Evolutionary conservation across 2,797 vertebrate species (phyloP).

Genomic region (Tamandua tetradactyla): DNA sequence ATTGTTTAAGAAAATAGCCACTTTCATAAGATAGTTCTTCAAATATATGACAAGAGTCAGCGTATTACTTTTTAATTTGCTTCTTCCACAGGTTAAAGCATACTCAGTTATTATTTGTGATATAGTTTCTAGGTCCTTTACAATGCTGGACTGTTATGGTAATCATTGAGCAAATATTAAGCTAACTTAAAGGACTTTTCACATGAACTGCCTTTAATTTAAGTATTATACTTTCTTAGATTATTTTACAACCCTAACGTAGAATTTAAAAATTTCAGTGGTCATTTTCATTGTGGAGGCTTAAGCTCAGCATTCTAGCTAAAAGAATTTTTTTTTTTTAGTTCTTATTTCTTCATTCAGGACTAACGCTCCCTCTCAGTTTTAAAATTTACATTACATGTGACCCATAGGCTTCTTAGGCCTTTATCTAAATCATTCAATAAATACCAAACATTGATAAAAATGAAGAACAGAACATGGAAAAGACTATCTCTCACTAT

Average conservation of each 20-base stretch:
- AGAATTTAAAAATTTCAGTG: constrained; percentile 26
- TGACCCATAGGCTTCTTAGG: neutral
- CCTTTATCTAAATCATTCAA: constrained; percentile 51
- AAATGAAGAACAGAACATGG: constrained; percentile 36
- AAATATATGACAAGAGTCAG: neutral
- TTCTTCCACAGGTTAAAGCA: neutral
- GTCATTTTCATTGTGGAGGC: neutral
- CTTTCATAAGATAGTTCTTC: neutral
- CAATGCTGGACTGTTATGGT: neutral
- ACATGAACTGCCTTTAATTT: neutral
- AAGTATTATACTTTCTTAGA: neutral
- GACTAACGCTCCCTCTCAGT: neutral
- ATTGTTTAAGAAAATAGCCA: neutral
- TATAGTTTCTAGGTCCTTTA: neutral
- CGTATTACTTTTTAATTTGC: neutral
- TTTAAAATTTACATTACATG: constrained; percentile 20
- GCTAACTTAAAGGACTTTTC: neutral
- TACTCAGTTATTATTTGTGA: neutral
- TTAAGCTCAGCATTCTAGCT: constrained; percentile 36
- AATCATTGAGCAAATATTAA: neutral
- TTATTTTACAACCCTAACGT: neutral
- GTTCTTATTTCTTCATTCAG: neutral
- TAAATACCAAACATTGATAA: constrained; percentile 41
- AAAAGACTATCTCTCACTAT: neutral
- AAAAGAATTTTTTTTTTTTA: constrained; percentile 13